Base-by-base conservation (phyloP, 2,113 vertebrate genomes). In the Puntigrus tetrazona region DNA sequence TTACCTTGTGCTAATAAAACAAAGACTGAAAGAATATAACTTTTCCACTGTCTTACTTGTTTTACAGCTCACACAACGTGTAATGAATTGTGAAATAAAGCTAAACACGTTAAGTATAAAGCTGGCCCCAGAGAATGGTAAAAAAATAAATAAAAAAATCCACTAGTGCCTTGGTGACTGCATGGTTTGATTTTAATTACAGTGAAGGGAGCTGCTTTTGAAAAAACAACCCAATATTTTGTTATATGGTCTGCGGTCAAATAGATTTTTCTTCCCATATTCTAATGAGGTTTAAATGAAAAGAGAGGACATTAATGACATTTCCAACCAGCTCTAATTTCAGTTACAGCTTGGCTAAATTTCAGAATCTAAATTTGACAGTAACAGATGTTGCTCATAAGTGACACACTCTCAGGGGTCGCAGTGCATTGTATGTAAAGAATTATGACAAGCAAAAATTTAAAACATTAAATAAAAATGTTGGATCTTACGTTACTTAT, bases 181-280 rank as follows among this genome's bases (percentile, higher is more conserved):
- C 67, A 72, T 57, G 59, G 74, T 16, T 75, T 79, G 73, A 82
- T 57, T 78, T 84, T 82, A 86, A 79, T 82, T 43, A 79, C 73
- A 84, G 73, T 78, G 38, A 47, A 47, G 73, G 45, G 78, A 69
- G 65, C 73, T 78, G 87, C 36, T 84, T 88, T 86, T 86, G 65
- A 65, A 61, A 65, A 61, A 41, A 82, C 41, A 74, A 72, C 73
- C 84, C 70, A 86, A 34, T 27, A 45, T 86, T 84, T 38, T 65
- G 59, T 36, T 79, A 47, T 82, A 74, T 25, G 34, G 47, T 82
- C 82, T 86, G 82, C 73, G 61, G 78, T 52, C 59, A 81, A 20
- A 63, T 34, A 50, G 31, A 18, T 55, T 70, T 81, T 47, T 79
- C 75, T 61, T 43, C 25, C 34, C 50, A 34, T 38, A 84, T 87